Percentiles rank a stretch among this genome's conserved stretches.
These are phyloP conservation scores for Seriola aureovittata DNA, from an alignment of 2,113 vertebrate genomes.

Conservation along the genomic window DNA sequence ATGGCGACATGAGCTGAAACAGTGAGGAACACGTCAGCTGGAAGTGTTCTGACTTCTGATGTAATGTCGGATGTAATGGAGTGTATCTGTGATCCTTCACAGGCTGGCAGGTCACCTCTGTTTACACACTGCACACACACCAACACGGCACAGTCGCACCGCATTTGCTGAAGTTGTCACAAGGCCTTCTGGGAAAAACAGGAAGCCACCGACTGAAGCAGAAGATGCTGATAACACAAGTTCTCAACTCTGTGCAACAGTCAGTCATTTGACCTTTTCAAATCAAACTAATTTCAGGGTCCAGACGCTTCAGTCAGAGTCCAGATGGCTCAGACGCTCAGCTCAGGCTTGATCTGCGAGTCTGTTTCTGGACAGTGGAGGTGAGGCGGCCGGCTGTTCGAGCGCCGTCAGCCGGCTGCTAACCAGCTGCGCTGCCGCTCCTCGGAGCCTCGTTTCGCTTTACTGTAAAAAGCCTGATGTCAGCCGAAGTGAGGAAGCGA, in stretches of 20 bases:
- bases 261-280: conserved; percentile 4
- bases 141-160: neutral
- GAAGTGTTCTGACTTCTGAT: too few species aligned
- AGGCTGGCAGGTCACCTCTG: too few species aligned
- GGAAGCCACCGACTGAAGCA: neutral
- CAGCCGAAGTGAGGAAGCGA: neutral
- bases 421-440: neutral
- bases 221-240: too few species aligned
- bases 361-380: neutral
- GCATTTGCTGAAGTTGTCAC: neutral
- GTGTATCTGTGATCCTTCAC: too few species aligned
- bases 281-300: conserved; percentile 25
- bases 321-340: too few species aligned
- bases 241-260: too few species aligned
- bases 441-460: conserved; percentile 27
- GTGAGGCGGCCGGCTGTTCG: neutral
- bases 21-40: too few species aligned
- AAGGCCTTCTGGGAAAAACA: neutral
- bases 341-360: too few species aligned
- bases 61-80: too few species aligned
- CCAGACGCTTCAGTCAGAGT: neutral
- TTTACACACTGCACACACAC: neutral
- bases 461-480: conserved; percentile 1
- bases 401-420: neutral
- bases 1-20: too few species aligned